Base-by-base conservation (phyloP, 2,113 vertebrate genomes). In the Cryptotis parvus region DNA sequence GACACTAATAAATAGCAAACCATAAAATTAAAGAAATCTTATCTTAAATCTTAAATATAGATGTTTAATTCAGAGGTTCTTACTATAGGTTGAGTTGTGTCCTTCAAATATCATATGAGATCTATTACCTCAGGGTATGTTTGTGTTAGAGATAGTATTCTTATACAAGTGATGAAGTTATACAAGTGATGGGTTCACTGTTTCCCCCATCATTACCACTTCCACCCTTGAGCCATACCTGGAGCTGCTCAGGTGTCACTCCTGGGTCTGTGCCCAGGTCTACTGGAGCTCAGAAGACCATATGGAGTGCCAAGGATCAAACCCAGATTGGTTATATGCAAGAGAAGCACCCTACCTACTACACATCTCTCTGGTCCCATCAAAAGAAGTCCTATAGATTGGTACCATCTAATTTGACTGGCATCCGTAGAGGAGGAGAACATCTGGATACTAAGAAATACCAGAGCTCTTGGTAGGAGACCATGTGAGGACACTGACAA, bases 1-100 rank as follows among this genome's bases (percentile, higher is more conserved):
- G 66, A 82, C 14, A 49, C 45, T 49, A 29, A 35, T 83, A 33
- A 52, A 6, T 41, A 87, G 14, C 33, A 58, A 91, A 70, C 75
- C 66, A 87, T 9, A 91, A 84, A 83, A 82, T 39, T 33, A 37
- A 58, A 86, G 33, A 15, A 90, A 72, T 87, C 26, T 52, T 81
- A 55, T 33, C 55, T 76, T 6, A 15, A 90, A 72, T 87, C 26
- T 52, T 81, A 55, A n/a, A 45, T 76, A 6, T 65, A 9, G 82
- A 69, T 9, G 3, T 91, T 73, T 85, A 75, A 72, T 49, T 52
- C 80, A 58, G n/a, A 52, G 33, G 10, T 24, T 79, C 37, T 80
- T 72, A 22, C 61, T 37, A 81, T 72, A 26, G 35, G 3, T 31
- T 86, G 9, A 45, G 45, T 49, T 63, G 49, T 88, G 61, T 65